Evolutionary conservation across 2,797 vertebrate species (phyloP).

Genomic region (Anguilla anguilla): DNA sequence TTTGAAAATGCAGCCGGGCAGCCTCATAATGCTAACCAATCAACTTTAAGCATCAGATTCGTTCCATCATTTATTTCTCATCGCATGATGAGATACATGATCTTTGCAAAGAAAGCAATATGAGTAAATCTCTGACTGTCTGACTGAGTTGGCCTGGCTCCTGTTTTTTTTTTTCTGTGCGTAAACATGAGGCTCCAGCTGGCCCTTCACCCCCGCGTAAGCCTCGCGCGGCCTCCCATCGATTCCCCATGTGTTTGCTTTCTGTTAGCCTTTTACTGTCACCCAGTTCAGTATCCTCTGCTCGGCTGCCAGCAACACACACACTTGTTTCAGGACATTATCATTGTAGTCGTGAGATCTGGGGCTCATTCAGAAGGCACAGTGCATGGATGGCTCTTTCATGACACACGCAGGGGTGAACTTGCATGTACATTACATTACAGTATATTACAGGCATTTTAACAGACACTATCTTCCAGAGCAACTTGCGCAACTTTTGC

Average conservation of each 20-base stretch:
- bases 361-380: background rate
- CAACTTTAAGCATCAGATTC: background rate
- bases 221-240: background rate
- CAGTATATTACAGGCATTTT: no score
- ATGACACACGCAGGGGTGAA: no score
- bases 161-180: background rate
- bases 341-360: background rate
- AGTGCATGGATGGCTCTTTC: no score
- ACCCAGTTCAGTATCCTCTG: background rate
- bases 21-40: background rate
- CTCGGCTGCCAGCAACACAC: background rate
- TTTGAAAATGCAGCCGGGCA: background rate
- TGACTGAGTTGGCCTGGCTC: background rate
- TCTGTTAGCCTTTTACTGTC: background rate
- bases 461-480: no score
- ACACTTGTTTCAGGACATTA: background rate
- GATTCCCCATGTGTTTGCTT: constrained; percentile 21
- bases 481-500: no score
- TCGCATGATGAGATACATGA: background rate
- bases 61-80: background rate
- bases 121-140: background rate
- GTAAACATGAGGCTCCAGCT: background rate
- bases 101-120: background rate
- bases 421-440: no score
- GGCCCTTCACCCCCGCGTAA: background rate